These are phyloP conservation scores for Pygoscelis adeliae DNA, from an alignment of 2,113 vertebrate species.

Conservation along the genomic window DNA sequence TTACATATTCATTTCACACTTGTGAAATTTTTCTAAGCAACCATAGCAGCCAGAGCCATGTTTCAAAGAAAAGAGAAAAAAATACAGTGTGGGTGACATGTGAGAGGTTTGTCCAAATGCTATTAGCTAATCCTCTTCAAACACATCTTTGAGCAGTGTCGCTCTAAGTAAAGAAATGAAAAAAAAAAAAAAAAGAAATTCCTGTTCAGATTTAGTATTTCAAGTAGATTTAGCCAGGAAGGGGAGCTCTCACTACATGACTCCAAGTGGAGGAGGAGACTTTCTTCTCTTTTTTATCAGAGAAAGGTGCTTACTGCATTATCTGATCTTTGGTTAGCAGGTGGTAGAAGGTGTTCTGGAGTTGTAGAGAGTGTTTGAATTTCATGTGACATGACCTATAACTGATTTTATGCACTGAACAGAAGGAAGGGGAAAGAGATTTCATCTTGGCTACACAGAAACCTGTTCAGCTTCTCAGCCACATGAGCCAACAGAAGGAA, in stretches of 20 bases:
- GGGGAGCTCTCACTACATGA: slow-evolving; percentile 20
- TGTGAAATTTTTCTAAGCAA: slow-evolving; percentile 5
- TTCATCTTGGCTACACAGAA: not conserved
- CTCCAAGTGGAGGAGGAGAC: not conserved
- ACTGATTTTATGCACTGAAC: not conserved
- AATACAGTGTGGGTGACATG: not conserved
- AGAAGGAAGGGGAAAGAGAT: not conserved
- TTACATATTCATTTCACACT: slow-evolving; percentile 8
- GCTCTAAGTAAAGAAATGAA: not conserved
- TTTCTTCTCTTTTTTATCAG: not conserved
- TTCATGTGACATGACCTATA: not conserved
- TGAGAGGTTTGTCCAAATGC: slow-evolving; percentile 1
- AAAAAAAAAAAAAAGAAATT: not conserved
- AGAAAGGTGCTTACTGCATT: not conserved
- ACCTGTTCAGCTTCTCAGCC: not conserved
- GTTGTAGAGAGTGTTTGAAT: not conserved
- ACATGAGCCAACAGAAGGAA: not conserved
- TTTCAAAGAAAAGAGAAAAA: slow-evolving; percentile 11
- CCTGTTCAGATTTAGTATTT: not conserved
- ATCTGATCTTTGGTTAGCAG: not conserved
- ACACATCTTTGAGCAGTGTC: not conserved
- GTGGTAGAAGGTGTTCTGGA: not conserved
- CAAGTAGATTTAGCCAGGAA: not conserved
- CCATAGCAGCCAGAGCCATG: not conserved
- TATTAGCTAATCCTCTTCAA: not conserved